Evolutionary conservation across 2,113 vertebrate genomes (phyloP).

Genomic region (Pollimyrus isidori): DNA sequence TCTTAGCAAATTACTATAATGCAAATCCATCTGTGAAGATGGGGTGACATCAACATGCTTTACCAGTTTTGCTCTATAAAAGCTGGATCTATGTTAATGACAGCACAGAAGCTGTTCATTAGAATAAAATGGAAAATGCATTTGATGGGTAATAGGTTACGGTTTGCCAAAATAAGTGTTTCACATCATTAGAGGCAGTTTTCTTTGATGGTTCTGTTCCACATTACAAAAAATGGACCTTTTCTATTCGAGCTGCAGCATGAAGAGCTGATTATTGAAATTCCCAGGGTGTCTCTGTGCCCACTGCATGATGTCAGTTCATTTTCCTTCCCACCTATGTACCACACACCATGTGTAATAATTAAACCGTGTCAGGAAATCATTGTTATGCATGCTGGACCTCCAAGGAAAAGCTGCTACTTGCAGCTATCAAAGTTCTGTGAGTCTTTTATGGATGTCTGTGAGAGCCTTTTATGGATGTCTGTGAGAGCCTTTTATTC

Average conservation of each 20-base stretch:
- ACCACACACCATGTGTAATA: constrained; percentile 1
- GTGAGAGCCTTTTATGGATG: not conserved
- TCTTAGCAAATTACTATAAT: not conserved
- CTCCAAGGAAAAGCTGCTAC: not conserved
- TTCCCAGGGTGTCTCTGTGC: not conserved
- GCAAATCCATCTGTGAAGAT: not conserved
- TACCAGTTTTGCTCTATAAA: not conserved
- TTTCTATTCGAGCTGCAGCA: not conserved
- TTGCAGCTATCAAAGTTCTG: not conserved
- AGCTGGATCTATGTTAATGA: not conserved
- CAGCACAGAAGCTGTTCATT: not conserved
- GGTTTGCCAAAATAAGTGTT: not conserved
- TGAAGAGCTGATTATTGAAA: not conserved
- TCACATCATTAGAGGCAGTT: not conserved
- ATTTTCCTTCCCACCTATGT: not conserved
- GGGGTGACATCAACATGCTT: not conserved
- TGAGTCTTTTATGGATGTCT: not conserved
- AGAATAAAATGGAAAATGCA: constrained; percentile 1
- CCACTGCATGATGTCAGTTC: not conserved
- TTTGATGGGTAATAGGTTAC: not conserved
- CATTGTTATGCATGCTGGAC: not conserved
- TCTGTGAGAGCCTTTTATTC: not conserved
- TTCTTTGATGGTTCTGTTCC: not conserved
- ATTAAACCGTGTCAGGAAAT: not conserved
- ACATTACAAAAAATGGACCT: not conserved